phyloP scores from a whole-genome alignment of 1,140 invertebrate species.

The Brachystomella parvula region DNA sequence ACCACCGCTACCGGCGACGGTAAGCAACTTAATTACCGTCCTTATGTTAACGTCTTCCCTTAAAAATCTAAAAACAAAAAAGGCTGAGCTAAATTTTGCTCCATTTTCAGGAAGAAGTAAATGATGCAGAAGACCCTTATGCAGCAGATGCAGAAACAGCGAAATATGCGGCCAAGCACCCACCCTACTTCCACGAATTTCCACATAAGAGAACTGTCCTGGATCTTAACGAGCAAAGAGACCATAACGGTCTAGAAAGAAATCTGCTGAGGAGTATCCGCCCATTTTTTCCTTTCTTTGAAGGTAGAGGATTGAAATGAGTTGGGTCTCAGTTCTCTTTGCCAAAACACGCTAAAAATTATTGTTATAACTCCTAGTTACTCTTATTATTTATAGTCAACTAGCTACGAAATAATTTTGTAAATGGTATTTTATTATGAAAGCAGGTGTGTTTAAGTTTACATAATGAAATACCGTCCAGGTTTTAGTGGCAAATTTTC shows the following conservation, averaged over 20 bases:
- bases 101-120: constrained; percentile 18
- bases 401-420: not conserved
- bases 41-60: not conserved
- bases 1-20: constrained; percentile 34
- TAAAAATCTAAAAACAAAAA: too few relatives aligned
- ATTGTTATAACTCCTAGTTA: too few relatives aligned
- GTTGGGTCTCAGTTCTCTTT: too few relatives aligned
- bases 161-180: constrained; percentile 35
- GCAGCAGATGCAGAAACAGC: constrained; percentile 34
- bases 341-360: constrained; percentile 33
- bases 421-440: not conserved
- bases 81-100: not conserved
- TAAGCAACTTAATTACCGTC: constrained; percentile 5
- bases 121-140: constrained; percentile 37
- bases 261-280: constrained; percentile 36
- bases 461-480: not conserved
- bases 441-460: not conserved
- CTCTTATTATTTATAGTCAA: not conserved
- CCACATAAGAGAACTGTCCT: constrained; percentile 37
- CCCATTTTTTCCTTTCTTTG: constrained; percentile 39
- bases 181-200: constrained; percentile 37
- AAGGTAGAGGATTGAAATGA: too few relatives aligned
- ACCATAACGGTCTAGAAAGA: constrained; percentile 36
- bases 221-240: constrained; percentile 32
- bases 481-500: not conserved